Percentiles rank a stretch among this genome's conserved stretches.
These are phyloP conservation scores for Himalopsyche japonica DNA, from an alignment of 2,888 invertebrate genomes.

Conservation along the genomic window DNA sequence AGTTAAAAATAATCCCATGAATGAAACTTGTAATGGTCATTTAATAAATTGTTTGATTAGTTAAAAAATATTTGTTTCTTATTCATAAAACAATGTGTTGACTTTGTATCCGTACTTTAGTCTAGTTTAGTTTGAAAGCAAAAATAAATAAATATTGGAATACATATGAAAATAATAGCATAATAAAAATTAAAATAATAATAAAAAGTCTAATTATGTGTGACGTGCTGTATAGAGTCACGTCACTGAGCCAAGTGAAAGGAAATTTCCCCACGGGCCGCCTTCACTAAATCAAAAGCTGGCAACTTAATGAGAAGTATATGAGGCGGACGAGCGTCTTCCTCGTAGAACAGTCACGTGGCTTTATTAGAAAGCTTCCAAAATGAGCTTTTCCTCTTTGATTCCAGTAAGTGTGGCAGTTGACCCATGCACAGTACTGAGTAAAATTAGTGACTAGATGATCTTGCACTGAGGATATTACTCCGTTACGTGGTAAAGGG, in stretches of 20 bases:
- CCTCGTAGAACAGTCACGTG: not conserved
- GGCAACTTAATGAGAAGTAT: not conserved
- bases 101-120: no score
- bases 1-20: no score
- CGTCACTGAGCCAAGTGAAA: not conserved
- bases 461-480: not conserved
- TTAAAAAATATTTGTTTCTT: no score
- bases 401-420: not conserved
- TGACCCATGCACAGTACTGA: not conserved
- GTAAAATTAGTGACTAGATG: not conserved
- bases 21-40: no score
- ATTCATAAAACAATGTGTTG: no score
- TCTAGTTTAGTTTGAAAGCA: no score
- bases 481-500: not conserved
- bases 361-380: not conserved
- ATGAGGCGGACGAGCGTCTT: not conserved
- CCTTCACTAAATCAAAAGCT: not conserved
- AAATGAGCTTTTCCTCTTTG: not conserved
- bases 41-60: no score
- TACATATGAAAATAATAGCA: no score
- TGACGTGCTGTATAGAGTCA: not conserved
- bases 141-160: no score
- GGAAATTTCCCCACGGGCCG: not conserved
- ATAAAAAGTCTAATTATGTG: no score
- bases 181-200: no score